A percentile compares a stretch with the other conserved stretches of the same genome.
These are phyloP conservation scores for Callyntrura guangdongensis DNA, from an alignment of 2,888 invertebrate species.

Conservation along the genomic window DNA sequence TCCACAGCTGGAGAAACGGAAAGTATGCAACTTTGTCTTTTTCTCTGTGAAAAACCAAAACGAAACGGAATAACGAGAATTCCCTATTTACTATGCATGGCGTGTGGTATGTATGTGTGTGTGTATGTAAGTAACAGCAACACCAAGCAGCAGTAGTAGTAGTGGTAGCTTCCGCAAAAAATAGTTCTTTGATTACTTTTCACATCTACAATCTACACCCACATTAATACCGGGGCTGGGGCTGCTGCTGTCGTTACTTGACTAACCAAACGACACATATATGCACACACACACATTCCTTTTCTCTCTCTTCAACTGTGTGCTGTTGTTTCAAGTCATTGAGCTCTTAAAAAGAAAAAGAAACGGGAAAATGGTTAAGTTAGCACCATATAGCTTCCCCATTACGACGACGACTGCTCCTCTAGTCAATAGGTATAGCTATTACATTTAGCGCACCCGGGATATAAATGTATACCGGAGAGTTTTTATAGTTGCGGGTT, in stretches of 20 bases:
- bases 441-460: no score
- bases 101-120: constrained; percentile 26
- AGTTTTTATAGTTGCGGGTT: not conserved
- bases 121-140: constrained; percentile 6
- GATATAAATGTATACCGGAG: not conserved
- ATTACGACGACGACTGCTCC: no score
- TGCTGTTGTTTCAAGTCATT: constrained; percentile 9
- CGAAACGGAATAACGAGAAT: not conserved
- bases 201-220: not conserved
- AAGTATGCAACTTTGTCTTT: not conserved
- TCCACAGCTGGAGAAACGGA: not conserved
- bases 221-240: not conserved
- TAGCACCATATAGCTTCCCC: not conserved
- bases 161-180: constrained; percentile 32
- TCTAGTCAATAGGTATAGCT: no score
- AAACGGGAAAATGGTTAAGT: constrained; percentile 9
- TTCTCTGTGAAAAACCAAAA: not conserved
- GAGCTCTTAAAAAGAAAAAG: constrained; percentile 16
- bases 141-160: no score
- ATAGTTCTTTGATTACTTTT: constrained; percentile 38
- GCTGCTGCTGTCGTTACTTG: not conserved
- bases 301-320: not conserved
- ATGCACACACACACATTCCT: not conserved
- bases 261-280: constrained; percentile 12
- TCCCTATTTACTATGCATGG: constrained; percentile 18